Base-by-base conservation (phyloP, 2,797 vertebrate genomes). In the Buceros bicornis region DNA sequence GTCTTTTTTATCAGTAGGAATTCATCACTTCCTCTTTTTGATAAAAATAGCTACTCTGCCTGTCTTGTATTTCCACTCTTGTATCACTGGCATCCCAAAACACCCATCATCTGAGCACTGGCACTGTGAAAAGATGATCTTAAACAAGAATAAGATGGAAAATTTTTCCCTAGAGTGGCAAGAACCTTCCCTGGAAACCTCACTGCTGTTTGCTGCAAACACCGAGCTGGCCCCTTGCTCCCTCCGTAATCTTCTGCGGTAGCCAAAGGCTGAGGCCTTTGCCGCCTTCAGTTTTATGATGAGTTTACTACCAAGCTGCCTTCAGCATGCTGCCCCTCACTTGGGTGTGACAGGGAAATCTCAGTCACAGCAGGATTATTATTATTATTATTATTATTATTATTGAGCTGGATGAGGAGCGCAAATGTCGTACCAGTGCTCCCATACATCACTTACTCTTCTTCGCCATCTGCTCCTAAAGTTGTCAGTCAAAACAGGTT, bases 391-490 rank as follows among this genome's bases (percentile, higher is more conserved):
- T 78, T 58, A 70, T 72, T 42, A 10, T 61, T 70, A 42, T 76
- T 86, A 70, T 37, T 65, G 15, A 57, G 35, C 70, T 76, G 87
- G 61, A 57, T 76, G 53, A 94, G 72, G 57, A 91, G 60, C 25
- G 3, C 29, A 60, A 65, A 65, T 89, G 19, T 61, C 79, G 31
- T 64, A 37, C 22, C 64, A n/a, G 2, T 42, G 31, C 35, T 81
- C 42, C 87, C 50, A 22, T 31, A 58, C 33, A 82, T 71, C 56
- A 58, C 40, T 70, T 84, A 40, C 48, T 20, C 24, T 89, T 69
- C 80, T 77, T 56, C 81, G 60, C 71, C 78, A 56, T 48, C 88
- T 96, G 47, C 51, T 90, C 82, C 65, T 78, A 17, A 67, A 42
- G 28, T 9, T 20, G 12, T 79, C 90, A 89, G 56, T 90, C 83